phyloP scores from a whole-genome alignment of 2,113 vertebrate species.

The Archocentrus centrarchus region DNA sequence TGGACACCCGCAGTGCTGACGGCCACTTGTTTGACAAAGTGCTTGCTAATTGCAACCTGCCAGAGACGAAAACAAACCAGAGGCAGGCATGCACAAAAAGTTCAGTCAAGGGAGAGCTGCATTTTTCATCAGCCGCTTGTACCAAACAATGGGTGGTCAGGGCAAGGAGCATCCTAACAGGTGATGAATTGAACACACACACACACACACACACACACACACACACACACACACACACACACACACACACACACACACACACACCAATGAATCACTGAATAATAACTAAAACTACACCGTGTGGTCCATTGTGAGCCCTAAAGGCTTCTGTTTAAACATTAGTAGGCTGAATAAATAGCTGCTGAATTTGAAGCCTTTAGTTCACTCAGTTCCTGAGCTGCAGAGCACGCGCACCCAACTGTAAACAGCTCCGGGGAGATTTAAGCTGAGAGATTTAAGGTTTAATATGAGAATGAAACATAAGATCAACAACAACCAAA shows the following conservation, averaged over 20 bases:
- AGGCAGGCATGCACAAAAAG: not conserved
- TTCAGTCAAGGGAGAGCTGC: not conserved
- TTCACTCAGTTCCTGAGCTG: constrained; percentile 10
- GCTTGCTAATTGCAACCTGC: constrained; percentile 47
- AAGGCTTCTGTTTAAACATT: constrained; percentile 17
- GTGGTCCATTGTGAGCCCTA: not conserved
- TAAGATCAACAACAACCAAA: not conserved
- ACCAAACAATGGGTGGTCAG: constrained; percentile 41
- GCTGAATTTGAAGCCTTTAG: constrained; percentile 21
- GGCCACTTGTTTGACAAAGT: constrained; percentile 28
- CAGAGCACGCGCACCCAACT: not conserved
- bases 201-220: not conserved
- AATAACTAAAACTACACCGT: constrained; percentile 21
- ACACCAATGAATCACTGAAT: not conserved
- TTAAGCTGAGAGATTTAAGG: constrained; percentile 1
- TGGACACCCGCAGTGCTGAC: not conserved
- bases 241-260: not conserved
- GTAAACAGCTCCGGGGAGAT: constrained; percentile 14
- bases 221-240: not conserved
- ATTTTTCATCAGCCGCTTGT: constrained; percentile 25
- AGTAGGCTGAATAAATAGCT: constrained; percentile 33
- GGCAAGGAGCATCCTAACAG: not conserved
- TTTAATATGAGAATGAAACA: constrained; percentile 3
- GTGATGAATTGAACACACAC: not conserved
- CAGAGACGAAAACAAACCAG: constrained; percentile 41